These are phyloP conservation scores for Norana najaformis DNA, from an alignment of 2,888 invertebrate genomes.

Conservation along the genomic window DNA sequence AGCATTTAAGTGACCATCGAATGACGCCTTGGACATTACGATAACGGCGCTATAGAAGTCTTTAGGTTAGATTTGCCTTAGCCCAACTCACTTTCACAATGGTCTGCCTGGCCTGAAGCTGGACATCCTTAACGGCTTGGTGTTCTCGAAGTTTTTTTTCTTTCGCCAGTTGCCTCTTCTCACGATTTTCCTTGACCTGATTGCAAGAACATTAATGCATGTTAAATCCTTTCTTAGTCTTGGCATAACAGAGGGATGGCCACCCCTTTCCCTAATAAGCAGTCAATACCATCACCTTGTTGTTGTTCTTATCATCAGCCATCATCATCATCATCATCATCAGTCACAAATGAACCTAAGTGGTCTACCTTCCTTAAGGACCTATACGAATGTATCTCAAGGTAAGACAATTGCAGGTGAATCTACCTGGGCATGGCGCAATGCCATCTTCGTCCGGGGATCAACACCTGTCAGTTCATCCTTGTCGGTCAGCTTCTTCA, in stretches of 20 bases:
- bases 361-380: neutral
- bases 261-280: no score
- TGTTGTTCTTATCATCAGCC: neutral
- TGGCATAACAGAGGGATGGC: no score
- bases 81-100: slow-evolving; percentile 15
- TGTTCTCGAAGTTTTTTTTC: neutral
- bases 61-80: no score
- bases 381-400: neutral
- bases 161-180: neutral
- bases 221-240: no score
- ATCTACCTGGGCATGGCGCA: slow-evolving; percentile 56
- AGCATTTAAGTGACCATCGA: no score
- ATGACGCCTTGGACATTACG: no score
- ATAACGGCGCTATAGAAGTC: no score
- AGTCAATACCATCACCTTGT: no score
- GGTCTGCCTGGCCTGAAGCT: neutral
- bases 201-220: neutral
- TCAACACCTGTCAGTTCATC: slow-evolving; percentile 48
- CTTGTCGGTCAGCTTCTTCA: slow-evolving; percentile 34
- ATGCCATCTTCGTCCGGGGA: slow-evolving; percentile 57
- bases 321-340: slow-evolving; percentile 27
- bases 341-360: no score
- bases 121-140: neutral
- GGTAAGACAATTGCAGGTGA: neutral
- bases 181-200: slow-evolving; percentile 28